These are phyloP conservation scores for Bugulina stolonifera DNA, from an alignment of 2,888 invertebrate species.

Conservation along the genomic window DNA sequence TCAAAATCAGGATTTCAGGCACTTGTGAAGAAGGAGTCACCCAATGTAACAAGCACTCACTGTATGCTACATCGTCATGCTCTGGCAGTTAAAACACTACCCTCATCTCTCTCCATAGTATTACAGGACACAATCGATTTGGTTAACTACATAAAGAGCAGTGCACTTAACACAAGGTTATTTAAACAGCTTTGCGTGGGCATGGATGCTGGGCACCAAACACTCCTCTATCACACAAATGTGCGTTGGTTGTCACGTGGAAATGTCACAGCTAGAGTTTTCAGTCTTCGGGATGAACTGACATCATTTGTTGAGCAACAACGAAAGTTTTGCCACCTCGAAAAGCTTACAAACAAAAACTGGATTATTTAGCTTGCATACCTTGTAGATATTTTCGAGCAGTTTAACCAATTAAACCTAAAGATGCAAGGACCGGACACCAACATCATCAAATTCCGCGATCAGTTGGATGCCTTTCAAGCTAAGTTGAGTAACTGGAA, in stretches of 20 bases:
- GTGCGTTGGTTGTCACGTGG: background rate
- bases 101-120: too few species aligned
- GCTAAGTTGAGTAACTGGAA: constrained; percentile 6
- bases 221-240: background rate
- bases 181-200: background rate
- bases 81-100: too few species aligned
- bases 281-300: constrained; percentile 1
- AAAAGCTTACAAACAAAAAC: constrained; percentile 14
- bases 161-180: constrained; percentile 6
- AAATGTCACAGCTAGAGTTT: constrained; percentile 8
- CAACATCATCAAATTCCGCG: background rate
- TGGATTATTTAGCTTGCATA: constrained; percentile 22
- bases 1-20: constrained; percentile 13
- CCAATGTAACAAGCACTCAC: background rate
- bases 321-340: background rate
- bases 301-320: constrained; percentile 6
- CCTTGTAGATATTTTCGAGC: constrained; percentile 17
- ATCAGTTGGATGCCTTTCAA: constrained; percentile 13
- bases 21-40: background rate
- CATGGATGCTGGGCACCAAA: background rate
- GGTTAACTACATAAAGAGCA: background rate
- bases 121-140: too few species aligned
- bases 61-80: constrained; percentile 4
- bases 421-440: background rate
- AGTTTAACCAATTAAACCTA: constrained; percentile 17